phyloP scores from a whole-genome alignment of 2,113 vertebrate genomes.

The Carassius gibelio region DNA sequence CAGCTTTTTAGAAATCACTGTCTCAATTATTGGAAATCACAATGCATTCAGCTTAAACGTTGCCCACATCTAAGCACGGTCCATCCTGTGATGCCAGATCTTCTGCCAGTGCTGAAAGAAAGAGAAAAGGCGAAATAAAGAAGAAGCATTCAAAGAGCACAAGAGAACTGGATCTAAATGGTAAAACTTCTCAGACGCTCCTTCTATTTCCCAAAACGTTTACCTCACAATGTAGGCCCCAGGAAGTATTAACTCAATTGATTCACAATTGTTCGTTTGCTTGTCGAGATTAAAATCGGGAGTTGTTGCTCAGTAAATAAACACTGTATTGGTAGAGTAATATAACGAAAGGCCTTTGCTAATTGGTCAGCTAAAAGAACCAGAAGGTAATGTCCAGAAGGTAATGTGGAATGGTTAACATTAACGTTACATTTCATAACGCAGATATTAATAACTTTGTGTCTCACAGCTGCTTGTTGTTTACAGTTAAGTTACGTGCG shows the following conservation, averaged over 20 bases:
- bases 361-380: background rate
- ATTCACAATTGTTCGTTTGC: background rate
- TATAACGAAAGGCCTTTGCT: conserved; percentile 24
- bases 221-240: background rate
- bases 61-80: conserved; percentile 78
- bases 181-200: background rate
- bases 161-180: background rate
- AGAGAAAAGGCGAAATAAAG: conserved; percentile 39
- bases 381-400: background rate
- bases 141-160: background rate
- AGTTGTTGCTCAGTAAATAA: background rate
- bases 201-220: background rate
- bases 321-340: background rate
- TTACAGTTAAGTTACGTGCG: no score
- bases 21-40: conserved; percentile 99
- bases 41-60: conserved; percentile 99
- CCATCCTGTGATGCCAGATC: conserved; percentile 82
- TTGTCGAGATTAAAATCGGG: background rate
- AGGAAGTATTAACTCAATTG: background rate
- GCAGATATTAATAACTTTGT: background rate
- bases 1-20: conserved; percentile 99
- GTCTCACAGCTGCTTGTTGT: no score
- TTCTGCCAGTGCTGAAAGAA: conserved; percentile 79
- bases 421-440: background rate
- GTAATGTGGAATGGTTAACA: background rate